phyloP scores from a whole-genome alignment of 2,797 vertebrate genomes.

The Streptopelia turtur region DNA sequence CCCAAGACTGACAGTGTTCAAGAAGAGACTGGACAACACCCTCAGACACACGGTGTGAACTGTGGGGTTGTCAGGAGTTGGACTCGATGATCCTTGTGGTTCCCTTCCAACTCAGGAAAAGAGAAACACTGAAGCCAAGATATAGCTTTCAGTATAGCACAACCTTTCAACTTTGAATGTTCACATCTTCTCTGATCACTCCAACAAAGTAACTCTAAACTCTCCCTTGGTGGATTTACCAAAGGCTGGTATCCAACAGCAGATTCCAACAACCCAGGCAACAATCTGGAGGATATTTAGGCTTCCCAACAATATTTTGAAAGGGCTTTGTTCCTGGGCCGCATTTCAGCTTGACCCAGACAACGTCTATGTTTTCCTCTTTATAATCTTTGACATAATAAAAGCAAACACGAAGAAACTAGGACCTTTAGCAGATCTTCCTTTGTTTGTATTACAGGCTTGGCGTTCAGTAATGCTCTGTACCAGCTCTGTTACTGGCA shows the following conservation, averaged over 20 bases:
- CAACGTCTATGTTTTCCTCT: neutral
- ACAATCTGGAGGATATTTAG: neutral
- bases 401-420: conserved; percentile 54
- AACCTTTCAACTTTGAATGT: neutral
- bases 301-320: neutral
- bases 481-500: neutral
- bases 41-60: too few species aligned
- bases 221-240: neutral
- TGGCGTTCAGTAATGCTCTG: neutral
- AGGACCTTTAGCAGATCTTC: conserved; percentile 27
- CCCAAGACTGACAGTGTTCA: too few species aligned
- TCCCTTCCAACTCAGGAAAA: neutral
- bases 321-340: neutral
- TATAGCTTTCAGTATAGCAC: neutral
- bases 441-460: conserved; percentile 42
- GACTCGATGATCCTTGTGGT: too few species aligned
- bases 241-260: neutral
- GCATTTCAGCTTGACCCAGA: conserved; percentile 47
- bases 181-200: neutral
- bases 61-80: too few species aligned
- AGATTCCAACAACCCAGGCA: neutral
- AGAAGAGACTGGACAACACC: too few species aligned
- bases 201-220: neutral
- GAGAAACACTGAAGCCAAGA: neutral
- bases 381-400: conserved; percentile 50